Evolutionary conservation across 2,797 vertebrate species (phyloP).

Genomic region (Tragopan temminckii): DNA sequence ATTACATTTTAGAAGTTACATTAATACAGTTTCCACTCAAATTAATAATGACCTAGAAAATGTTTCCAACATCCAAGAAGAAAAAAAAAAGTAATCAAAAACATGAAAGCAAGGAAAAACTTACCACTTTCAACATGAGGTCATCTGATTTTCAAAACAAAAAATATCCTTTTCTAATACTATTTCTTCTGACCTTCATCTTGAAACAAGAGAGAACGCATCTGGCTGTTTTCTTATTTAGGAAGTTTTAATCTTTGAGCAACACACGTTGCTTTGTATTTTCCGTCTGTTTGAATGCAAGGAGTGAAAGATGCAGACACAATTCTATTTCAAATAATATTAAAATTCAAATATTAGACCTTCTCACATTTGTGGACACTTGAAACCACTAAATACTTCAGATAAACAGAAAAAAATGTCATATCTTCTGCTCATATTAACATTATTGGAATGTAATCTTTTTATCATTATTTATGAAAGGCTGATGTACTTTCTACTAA

Average conservation of each 20-base stretch:
- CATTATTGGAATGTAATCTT: background rate
- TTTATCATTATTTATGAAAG: background rate
- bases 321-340: background rate
- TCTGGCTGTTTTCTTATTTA: background rate
- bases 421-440: background rate
- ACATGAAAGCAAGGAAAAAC: background rate
- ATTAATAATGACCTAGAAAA: background rate
- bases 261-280: background rate
- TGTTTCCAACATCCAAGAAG: background rate
- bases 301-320: background rate
- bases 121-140: background rate
- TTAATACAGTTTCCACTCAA: background rate
- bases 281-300: background rate
- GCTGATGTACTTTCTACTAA: background rate
- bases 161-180: background rate
- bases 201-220: background rate
- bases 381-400: background rate
- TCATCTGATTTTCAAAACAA: background rate
- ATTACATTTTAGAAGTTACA: background rate
- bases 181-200: fast-evolving
- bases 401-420: background rate
- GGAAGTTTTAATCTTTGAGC: background rate
- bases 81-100: background rate
- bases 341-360: background rate
- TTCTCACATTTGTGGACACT: background rate